phyloP scores from a whole-genome alignment of 2,113 vertebrate species.

The Caranx melampygus region DNA sequence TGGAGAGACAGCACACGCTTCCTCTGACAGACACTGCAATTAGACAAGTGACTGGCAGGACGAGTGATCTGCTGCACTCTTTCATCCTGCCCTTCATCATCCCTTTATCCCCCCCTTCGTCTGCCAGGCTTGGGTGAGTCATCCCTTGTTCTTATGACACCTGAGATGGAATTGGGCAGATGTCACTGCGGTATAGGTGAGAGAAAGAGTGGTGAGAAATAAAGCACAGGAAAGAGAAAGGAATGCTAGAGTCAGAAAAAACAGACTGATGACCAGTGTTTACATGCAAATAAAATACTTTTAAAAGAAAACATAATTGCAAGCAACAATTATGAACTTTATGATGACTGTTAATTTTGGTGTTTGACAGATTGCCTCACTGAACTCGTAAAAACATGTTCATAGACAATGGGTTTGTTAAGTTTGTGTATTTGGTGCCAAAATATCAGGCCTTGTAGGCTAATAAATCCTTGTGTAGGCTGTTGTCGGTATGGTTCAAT shows the following conservation, averaged over 20 bases:
- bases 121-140: slow-evolving; percentile 61
- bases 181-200: slow-evolving; percentile 42
- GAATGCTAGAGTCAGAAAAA: not conserved
- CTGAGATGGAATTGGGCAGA: slow-evolving; percentile 51
- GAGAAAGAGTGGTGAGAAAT: not conserved
- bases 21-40: slow-evolving; percentile 71
- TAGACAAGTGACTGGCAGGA: slow-evolving; percentile 65
- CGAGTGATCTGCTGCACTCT: slow-evolving; percentile 34
- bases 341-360: no score
- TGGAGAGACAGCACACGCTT: slow-evolving; percentile 42
- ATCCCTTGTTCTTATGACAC: slow-evolving; percentile 61
- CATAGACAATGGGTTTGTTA: no score
- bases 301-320: no score
- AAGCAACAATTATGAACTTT: no score
- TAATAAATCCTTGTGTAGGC: no score
- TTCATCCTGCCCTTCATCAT: slow-evolving; percentile 63
- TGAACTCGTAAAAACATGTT: no score
- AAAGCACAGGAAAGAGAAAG: not conserved
- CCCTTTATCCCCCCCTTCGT: slow-evolving; percentile 45
- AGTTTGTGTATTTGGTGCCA: no score
- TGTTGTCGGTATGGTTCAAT: no score
- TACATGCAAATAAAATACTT: no score
- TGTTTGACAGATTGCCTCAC: no score
- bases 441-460: no score
- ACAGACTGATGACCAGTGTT: no score